Percentiles rank a stretch among this genome's conserved stretches.
phyloP scores from a whole-genome alignment of 2,888 invertebrate species.

The Drosophila siamana region DNA sequence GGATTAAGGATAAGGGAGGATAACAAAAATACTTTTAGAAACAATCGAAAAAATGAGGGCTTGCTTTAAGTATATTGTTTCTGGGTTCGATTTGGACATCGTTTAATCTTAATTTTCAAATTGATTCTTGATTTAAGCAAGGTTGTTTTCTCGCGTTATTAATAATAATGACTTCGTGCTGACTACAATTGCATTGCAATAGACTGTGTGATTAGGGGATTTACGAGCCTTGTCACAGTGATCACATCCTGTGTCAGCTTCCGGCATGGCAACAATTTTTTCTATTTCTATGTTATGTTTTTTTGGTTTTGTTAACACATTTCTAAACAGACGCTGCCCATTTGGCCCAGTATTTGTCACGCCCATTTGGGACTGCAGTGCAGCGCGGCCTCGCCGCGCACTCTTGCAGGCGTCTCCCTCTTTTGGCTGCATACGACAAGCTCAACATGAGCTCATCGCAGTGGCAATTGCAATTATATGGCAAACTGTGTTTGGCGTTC shows the following conservation, averaged over 20 bases:
- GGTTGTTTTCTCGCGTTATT: not conserved
- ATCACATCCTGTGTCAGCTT: slow-evolving; percentile 11
- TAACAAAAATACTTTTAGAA: too few relatives aligned
- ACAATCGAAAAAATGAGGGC: too few relatives aligned
- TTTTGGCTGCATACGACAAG: slow-evolving; percentile 56
- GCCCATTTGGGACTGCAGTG: slow-evolving; percentile 15
- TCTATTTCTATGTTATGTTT: not conserved
- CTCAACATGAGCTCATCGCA: slow-evolving; percentile 51
- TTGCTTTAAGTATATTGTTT: too few relatives aligned
- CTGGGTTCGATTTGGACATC: too few relatives aligned
- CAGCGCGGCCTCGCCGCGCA: not conserved
- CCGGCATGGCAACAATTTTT: slow-evolving; percentile 15
- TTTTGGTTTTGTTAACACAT: slow-evolving; percentile 16
- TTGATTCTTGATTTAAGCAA: too few relatives aligned
- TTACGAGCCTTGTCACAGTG: slow-evolving; percentile 4
- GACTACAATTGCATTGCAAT: not conserved
- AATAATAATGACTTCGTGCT: not conserved
- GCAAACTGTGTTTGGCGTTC: slow-evolving; percentile 67
- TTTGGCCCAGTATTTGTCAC: slow-evolving; percentile 10
- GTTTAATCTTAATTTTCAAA: too few relatives aligned
- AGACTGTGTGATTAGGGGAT: slow-evolving; percentile 1
- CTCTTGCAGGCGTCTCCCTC: not conserved
- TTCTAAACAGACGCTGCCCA: slow-evolving; percentile 12
- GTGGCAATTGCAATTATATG: slow-evolving; percentile 70
- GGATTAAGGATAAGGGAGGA: too few relatives aligned